Base-by-base conservation (phyloP, 2,888 invertebrate species). In the Microplitis deprimator region DNA sequence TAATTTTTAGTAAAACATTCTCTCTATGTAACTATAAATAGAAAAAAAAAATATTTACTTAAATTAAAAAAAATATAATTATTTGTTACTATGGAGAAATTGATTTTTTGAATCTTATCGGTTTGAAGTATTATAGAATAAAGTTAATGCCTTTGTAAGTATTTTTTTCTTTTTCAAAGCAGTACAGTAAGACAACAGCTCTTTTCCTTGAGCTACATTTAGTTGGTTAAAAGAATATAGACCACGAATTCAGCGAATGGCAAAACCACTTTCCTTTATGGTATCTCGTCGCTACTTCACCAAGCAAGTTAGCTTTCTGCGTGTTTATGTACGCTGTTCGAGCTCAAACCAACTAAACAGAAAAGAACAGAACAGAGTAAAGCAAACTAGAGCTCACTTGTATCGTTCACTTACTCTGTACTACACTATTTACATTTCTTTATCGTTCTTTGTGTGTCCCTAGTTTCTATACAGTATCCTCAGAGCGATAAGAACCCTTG, bases 141-240 rank as follows among this genome's bases (percentile, higher is more conserved):
- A 29, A 29, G 29, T 29, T 29, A 29, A 50, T 50, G 50, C 13
- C 4, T 8, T 50, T 50, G 8, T 50, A 50, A 8, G 13, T 13
- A 5, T 13, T 13, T 4, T 50, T 50, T 1, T 13, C 13, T 50
- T 50, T 13, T 50, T 50, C 8, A 50, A 50, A 50, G 17, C 50
- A 50, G 17, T 68, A 68, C 38, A 39, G 16, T 67, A 16, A 39
- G 50, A 41, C 8, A 50, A 16, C 8, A n/a, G 10, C 17, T 50
- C 50, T 6, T 75, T 71, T 68, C 77, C 79, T 79, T 79, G 79
- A 80, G 77, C 80, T 74, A 77, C 77, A 76, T 80, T 79, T 80
- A 68, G 71, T 64, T 77, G 60, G 69, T 50, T 50, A 50, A 67
- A 50, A 50, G 50, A 13, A 50, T 50, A 50, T 50, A 50, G 13